phyloP scores from a whole-genome alignment of 2,888 invertebrate species.

The Chrysotoxum bicinctum region DNA sequence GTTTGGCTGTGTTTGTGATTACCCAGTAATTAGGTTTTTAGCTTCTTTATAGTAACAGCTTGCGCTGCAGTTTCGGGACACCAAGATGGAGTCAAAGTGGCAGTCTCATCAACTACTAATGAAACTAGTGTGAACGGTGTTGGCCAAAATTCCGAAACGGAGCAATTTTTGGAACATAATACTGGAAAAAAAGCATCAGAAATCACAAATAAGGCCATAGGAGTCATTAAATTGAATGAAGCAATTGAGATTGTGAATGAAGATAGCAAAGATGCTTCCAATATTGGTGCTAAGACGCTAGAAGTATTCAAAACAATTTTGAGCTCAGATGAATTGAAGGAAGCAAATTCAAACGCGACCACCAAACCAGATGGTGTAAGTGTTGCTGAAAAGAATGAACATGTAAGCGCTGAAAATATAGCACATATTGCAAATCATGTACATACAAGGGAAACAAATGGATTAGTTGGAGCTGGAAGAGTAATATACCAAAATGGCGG shows the following conservation, averaged over 20 bases:
- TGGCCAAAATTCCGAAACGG: neutral
- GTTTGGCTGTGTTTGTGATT: neutral
- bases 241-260: neutral
- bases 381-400: neutral
- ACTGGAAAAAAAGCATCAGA: neutral
- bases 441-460: neutral
- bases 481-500: neutral
- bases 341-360: neutral
- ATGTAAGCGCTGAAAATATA: no score
- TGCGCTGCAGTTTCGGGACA: conserved; percentile 29
- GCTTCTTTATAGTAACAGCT: conserved; percentile 22
- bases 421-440: neutral
- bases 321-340: neutral
- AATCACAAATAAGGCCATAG: neutral
- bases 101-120: neutral
- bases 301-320: neutral
- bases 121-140: neutral
- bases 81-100: neutral
- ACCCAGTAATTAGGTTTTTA: conserved; percentile 29
- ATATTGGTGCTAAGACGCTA: neutral
- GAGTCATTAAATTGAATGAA: neutral
- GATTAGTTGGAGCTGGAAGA: neutral
- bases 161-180: neutral
- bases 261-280: neutral
- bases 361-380: neutral